Percentiles rank a stretch among this genome's conserved stretches.
phyloP scores from a whole-genome alignment of 2,888 invertebrate species.

The Arrhopalites spinosus region DNA sequence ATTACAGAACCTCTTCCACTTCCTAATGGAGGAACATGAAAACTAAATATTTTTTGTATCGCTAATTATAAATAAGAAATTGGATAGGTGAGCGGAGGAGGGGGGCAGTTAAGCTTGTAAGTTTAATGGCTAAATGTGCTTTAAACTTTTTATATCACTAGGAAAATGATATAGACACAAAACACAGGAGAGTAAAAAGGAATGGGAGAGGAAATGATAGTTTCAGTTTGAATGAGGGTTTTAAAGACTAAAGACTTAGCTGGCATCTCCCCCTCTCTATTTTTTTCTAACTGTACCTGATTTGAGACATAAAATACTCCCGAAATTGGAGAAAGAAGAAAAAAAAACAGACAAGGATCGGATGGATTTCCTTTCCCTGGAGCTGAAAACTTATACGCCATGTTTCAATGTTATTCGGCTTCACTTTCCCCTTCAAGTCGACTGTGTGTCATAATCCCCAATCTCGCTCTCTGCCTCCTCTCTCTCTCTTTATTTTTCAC shows the following conservation, averaged over 20 bases:
- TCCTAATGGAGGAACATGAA: too few relatives aligned
- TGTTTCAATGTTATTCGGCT: too few relatives aligned
- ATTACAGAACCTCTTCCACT: too few relatives aligned
- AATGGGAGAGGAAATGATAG: neutral
- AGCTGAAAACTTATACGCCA: neutral
- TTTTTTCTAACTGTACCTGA: neutral
- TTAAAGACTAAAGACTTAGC: slow-evolving; percentile 19
- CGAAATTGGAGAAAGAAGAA: neutral
- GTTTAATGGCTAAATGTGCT: too few relatives aligned
- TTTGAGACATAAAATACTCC: neutral
- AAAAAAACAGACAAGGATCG: slow-evolving; percentile 20
- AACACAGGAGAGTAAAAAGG: too few relatives aligned
- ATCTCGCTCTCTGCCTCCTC: slow-evolving; percentile 3
- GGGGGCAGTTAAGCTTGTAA: too few relatives aligned
- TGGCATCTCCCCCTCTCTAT: neutral
- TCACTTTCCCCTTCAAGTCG: slow-evolving; percentile 17
- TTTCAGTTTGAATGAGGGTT: slow-evolving; percentile 1
- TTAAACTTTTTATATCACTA: too few relatives aligned
- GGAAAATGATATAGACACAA: too few relatives aligned
- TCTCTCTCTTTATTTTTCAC: neutral
- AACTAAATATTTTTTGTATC: too few relatives aligned
- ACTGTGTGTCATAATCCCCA: slow-evolving; percentile 35
- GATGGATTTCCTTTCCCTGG: slow-evolving; percentile 25
- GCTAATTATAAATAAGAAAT: too few relatives aligned
- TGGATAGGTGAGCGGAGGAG: too few relatives aligned